Evolutionary conservation across 2,797 vertebrate species (phyloP).

Genomic region (Limosa lapponica): DNA sequence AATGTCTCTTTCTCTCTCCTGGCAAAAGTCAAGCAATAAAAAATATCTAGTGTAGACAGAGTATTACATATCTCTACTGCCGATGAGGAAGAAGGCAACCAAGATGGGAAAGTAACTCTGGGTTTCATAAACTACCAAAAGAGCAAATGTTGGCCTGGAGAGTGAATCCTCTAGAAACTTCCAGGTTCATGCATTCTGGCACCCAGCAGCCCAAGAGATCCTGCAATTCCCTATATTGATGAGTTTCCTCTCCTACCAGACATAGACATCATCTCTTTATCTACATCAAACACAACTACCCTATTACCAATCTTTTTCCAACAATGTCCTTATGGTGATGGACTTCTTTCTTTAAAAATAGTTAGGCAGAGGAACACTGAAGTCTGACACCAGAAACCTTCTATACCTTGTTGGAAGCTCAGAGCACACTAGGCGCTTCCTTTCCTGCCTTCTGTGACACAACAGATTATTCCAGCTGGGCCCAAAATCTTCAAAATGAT

Average conservation of each 20-base stretch:
- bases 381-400: not conserved
- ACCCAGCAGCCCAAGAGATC: accelerated
- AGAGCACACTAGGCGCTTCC: not conserved
- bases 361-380: not conserved
- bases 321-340: not conserved
- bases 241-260: not conserved
- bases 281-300: not conserved
- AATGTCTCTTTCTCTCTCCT: not conserved
- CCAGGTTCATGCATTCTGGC: not conserved
- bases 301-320: not conserved
- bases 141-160: not conserved
- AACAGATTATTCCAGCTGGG: not conserved
- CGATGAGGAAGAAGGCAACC: not conserved
- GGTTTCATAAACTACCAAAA: not conserved
- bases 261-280: not conserved
- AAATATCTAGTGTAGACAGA: not conserved
- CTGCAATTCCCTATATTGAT: not conserved
- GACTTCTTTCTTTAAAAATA: not conserved
- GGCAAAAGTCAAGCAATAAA: not conserved
- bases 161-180: not conserved
- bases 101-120: not conserved
- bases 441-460: not conserved
- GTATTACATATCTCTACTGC: not conserved
- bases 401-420: not conserved
- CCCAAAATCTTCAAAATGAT: not conserved